These are phyloP conservation scores for Cenopis cana DNA, from an alignment of 2,888 invertebrate species.

Conservation along the genomic window DNA sequence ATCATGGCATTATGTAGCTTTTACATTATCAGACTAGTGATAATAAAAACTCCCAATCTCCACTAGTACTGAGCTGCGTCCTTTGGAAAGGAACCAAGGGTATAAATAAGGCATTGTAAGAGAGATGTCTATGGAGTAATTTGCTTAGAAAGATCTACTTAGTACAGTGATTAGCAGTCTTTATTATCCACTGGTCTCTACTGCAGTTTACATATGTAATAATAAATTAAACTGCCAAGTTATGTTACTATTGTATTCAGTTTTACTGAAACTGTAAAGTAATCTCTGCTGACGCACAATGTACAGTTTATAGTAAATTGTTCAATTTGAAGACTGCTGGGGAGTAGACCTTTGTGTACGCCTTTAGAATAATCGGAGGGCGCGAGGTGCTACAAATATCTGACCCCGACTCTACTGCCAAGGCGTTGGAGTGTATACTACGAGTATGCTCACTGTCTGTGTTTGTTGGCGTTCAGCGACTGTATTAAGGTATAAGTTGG, in stretches of 20 bases:
- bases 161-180: not conserved
- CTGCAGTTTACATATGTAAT: not conserved
- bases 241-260: slow-evolving; percentile 11
- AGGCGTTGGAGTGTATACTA: too few species aligned
- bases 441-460: too few species aligned
- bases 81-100: not conserved
- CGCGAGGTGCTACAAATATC: too few species aligned
- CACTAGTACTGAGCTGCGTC: not conserved
- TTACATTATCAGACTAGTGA: not conserved
- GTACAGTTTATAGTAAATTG: not conserved
- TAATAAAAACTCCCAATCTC: not conserved
- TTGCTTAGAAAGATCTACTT: not conserved
- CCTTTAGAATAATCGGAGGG: not conserved
- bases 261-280: slow-evolving; percentile 3
- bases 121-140: not conserved
- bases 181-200: not conserved
- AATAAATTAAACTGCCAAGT: slow-evolving; percentile 21
- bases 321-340: too few species aligned
- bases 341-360: too few species aligned
- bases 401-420: too few species aligned
- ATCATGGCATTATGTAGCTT: slow-evolving; percentile 5
- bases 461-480: too few species aligned
- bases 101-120: not conserved
- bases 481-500: too few species aligned
- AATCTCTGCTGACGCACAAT: not conserved